Conservation (phyloP, 2,113 vertebrate genomes). For the Aleadryas rufinucha region DNA sequence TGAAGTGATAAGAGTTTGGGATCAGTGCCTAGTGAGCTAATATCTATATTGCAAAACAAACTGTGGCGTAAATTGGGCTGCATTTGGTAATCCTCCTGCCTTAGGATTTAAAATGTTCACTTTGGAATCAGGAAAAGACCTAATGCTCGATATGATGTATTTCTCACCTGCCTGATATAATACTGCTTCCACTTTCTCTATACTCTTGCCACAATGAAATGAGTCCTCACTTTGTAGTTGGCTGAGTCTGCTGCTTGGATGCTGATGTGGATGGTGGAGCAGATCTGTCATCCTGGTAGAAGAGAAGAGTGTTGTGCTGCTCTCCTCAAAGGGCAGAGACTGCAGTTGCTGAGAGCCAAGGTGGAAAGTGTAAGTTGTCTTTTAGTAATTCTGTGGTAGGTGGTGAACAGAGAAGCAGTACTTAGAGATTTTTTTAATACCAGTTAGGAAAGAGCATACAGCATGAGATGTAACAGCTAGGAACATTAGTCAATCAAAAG, state of each 20-base stretch:
- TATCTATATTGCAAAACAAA: not conserved
- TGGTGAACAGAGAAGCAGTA: not conserved
- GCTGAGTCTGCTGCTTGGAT: not conserved
- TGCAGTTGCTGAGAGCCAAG: not conserved
- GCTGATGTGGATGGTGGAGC: not conserved
- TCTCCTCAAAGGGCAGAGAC: not conserved
- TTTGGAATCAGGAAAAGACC: not conserved
- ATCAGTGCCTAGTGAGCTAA: not conserved
- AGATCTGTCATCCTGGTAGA: not conserved
- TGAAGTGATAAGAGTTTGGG: not conserved
- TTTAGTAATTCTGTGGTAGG: not conserved
- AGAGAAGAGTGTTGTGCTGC: not conserved
- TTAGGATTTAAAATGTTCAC: not conserved
- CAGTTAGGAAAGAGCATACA: not conserved
- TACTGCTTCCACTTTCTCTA: not conserved
- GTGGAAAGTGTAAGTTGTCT: not conserved
- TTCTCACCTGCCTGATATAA: not conserved
- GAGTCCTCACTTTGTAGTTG: not conserved
- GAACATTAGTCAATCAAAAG: not conserved
- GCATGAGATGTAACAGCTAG: not conserved
- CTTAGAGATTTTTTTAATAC: not conserved
- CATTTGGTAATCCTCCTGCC: not conserved
- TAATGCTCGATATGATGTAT: not conserved
- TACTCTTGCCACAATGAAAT: not conserved
- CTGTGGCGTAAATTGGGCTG: not conserved